phyloP scores from a whole-genome alignment of 2,888 invertebrate species.

The Pseudolycoriella hygida region DNA sequence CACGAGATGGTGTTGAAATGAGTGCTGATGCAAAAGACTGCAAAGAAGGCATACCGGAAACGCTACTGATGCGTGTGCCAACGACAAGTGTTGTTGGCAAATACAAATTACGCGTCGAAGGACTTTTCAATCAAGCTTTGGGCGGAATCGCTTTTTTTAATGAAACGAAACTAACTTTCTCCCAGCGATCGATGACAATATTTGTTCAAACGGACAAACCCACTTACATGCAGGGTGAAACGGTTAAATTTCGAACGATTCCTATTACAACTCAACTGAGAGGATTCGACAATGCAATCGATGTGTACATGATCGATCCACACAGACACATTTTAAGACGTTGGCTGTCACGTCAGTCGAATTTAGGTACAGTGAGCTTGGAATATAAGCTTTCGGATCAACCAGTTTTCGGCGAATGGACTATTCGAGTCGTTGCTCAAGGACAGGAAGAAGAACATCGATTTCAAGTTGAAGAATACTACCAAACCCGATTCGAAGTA shows the following conservation, averaged over 20 bases:
- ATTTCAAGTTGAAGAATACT: conserved; percentile 86
- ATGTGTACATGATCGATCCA: conserved; percentile 84
- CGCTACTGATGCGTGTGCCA: conserved; percentile 80
- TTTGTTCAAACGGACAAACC: conserved; percentile 92
- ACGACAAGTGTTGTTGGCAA: conserved; percentile 64
- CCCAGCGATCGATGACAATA: conserved; percentile 82
- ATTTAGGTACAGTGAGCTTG: conserved; percentile 83
- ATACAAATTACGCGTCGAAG: conserved; percentile 72
- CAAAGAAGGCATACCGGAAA: conserved; percentile 73
- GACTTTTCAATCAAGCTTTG: conserved; percentile 43
- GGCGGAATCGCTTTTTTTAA: conserved; percentile 83
- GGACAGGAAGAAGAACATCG: conserved; percentile 73
- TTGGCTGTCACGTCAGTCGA: conserved; percentile 86
- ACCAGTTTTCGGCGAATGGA: conserved; percentile 85
- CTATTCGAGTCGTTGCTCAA: conserved; percentile 71
- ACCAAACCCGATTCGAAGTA: conserved; percentile 83
- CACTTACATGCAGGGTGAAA: conserved; percentile 84
- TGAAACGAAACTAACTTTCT: conserved; percentile 70
- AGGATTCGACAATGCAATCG: conserved; percentile 78
- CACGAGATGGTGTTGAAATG: conserved; percentile 77
- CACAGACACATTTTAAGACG: conserved; percentile 72
- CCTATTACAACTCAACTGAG: conserved; percentile 85
- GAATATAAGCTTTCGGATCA: conserved; percentile 82
- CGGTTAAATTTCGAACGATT: conserved; percentile 75
- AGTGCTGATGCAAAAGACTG: conserved; percentile 66